These are phyloP conservation scores for Chrysolophus pictus DNA, from an alignment of 2,797 vertebrate species.

Conservation along the genomic window DNA sequence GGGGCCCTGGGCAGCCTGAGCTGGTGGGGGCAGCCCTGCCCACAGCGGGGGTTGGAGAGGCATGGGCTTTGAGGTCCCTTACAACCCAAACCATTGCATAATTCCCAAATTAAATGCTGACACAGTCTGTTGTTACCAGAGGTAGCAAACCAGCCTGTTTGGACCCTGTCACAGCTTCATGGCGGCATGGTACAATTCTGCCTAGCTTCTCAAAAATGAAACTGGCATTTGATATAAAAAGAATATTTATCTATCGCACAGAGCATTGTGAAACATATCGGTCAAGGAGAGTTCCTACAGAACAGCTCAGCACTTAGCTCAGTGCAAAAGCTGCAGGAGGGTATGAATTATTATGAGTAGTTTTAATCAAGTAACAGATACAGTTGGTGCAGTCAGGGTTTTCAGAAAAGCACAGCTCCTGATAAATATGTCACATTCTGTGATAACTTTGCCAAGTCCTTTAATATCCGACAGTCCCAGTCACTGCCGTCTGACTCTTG, in stretches of 20 bases:
- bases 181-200: neutral
- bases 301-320: slow-evolving; percentile 50
- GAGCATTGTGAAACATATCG: slow-evolving; percentile 24
- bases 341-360: slow-evolving; percentile 74
- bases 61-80: too few species aligned
- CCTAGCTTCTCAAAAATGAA: neutral
- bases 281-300: slow-evolving; percentile 47
- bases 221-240: neutral
- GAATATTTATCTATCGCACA: neutral
- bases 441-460: slow-evolving; percentile 79
- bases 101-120: neutral
- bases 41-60: too few species aligned
- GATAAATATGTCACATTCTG: slow-evolving; percentile 77
- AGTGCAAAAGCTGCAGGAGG: slow-evolving; percentile 53
- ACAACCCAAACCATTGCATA: too few species aligned
- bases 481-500: slow-evolving; percentile 64
- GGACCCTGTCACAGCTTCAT: neutral
- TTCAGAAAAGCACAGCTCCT: slow-evolving; percentile 75
- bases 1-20: too few species aligned
- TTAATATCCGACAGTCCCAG: slow-evolving; percentile 73
- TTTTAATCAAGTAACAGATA: slow-evolving; percentile 79
- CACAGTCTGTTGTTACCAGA: neutral
- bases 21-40: too few species aligned
- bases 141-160: neutral
- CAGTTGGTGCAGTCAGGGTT: slow-evolving; percentile 61